phyloP scores from a whole-genome alignment of 1,140 invertebrate species.

The Caenorhabditis inopinata region DNA sequence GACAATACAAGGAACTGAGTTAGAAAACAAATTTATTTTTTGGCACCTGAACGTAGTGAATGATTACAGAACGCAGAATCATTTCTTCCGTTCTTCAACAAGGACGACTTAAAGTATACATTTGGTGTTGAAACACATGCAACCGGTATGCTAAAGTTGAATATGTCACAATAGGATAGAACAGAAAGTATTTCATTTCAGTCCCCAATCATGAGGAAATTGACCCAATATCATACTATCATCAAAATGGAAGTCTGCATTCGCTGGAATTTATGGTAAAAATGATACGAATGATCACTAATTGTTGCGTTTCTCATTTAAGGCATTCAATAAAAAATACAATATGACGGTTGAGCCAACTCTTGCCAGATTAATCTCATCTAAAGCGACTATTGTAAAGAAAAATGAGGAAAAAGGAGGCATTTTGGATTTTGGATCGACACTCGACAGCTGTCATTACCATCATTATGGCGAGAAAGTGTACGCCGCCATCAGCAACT shows the following conservation, averaged over 20 bases:
- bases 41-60: neutral
- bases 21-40: neutral
- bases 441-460: conserved; percentile 14
- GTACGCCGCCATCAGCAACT: conserved; percentile 60
- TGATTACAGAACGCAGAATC: conserved; percentile 49
- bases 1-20: conserved; percentile 14
- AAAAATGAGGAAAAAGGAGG: conserved; percentile 53
- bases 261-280: conserved; percentile 40
- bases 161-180: neutral
- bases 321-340: conserved; percentile 27
- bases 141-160: conserved; percentile 32
- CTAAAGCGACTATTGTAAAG: conserved; percentile 55
- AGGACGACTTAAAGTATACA: conserved; percentile 63
- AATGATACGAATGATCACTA: conserved; percentile 34
- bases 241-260: conserved; percentile 43
- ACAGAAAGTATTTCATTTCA: conserved; percentile 42
- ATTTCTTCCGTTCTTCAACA: conserved; percentile 60
- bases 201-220: conserved; percentile 59
- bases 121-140: conserved; percentile 54
- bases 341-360: conserved; percentile 51
- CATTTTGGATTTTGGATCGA: conserved; percentile 12
- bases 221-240: conserved; percentile 48
- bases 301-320: neutral
- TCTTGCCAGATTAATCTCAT: conserved; percentile 54
- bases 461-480: conserved; percentile 26